Evolutionary conservation across 1,140 invertebrate species (phyloP).

Genomic region (Drosophila albomicans): DNA sequence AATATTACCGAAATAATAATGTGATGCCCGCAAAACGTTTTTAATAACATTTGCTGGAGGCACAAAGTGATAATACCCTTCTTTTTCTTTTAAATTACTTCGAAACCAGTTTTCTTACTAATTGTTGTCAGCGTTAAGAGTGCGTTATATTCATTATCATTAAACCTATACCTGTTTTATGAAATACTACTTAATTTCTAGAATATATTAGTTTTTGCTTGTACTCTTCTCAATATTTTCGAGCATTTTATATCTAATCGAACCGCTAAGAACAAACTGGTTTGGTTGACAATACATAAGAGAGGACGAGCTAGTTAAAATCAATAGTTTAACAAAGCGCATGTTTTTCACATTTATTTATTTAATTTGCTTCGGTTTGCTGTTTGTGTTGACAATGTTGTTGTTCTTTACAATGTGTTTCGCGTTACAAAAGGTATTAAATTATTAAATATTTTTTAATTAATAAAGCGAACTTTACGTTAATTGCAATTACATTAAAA

Average conservation of each 20-base stretch:
- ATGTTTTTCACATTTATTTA: conserved; percentile 58
- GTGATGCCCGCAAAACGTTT: too few species aligned
- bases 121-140: background rate
- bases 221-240: background rate
- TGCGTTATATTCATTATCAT: too few species aligned
- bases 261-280: conserved; percentile 43
- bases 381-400: conserved; percentile 17
- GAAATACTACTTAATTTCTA: background rate
- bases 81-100: too few species aligned
- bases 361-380: conserved; percentile 33
- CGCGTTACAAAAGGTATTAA: conserved; percentile 49
- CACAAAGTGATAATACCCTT: too few species aligned
- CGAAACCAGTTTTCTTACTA: too few species aligned
- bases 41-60: too few species aligned
- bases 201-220: background rate
- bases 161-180: too few species aligned
- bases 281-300: background rate
- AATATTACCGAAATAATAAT: too few species aligned
- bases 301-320: background rate
- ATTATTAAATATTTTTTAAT: conserved; percentile 24
- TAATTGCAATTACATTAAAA: conserved; percentile 64
- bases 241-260: conserved; percentile 55
- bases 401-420: conserved; percentile 53
- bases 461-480: conserved; percentile 56
- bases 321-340: conserved; percentile 5